These are phyloP conservation scores for Hyperoplus immaculatus DNA, from an alignment of 2,797 vertebrate genomes.

Conservation along the genomic window DNA sequence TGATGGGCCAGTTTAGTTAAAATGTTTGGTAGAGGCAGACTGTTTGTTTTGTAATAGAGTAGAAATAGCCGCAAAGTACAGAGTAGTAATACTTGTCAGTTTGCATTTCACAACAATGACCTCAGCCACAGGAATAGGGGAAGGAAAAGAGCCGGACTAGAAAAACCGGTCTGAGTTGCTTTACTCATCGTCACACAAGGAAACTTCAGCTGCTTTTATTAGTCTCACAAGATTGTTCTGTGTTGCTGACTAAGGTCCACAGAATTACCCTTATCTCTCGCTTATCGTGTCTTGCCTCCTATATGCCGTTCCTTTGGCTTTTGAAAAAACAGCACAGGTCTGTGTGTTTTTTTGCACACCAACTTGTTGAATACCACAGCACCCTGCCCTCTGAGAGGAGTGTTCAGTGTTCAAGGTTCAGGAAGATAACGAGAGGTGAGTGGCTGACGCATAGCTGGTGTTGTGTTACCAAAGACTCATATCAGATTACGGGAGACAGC, in stretches of 20 bases:
- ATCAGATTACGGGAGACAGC: constrained; percentile 86
- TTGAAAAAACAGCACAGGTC: constrained; percentile 14
- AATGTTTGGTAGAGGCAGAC: neutral
- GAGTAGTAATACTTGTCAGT: constrained; percentile 23
- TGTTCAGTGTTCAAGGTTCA: constrained; percentile 82
- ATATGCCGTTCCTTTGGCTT: constrained; percentile 43
- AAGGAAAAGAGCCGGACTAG: constrained; percentile 61
- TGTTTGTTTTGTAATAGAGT: constrained; percentile 1
- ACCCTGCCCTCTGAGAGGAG: constrained; percentile 71
- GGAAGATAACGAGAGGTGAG: constrained; percentile 84
- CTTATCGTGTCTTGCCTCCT: constrained; percentile 54
- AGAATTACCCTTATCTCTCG: constrained; percentile 49
- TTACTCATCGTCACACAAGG: constrained; percentile 46
- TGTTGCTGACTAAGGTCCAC: constrained; percentile 38
- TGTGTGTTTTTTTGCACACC: constrained; percentile 53
- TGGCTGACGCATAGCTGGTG: constrained; percentile 84
- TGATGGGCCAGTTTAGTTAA: neutral
- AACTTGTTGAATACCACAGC: constrained; percentile 77
- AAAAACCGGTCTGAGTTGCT: constrained; percentile 56
- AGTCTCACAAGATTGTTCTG: constrained; percentile 15
- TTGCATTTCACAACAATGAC: constrained; percentile 37
- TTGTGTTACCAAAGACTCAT: constrained; percentile 84
- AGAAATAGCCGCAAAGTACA: neutral
- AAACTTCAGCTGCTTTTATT: constrained; percentile 40
- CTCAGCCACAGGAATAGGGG: constrained; percentile 29